phyloP scores from a whole-genome alignment of 2,888 invertebrate species.

The Nemotelus nigrinus region DNA sequence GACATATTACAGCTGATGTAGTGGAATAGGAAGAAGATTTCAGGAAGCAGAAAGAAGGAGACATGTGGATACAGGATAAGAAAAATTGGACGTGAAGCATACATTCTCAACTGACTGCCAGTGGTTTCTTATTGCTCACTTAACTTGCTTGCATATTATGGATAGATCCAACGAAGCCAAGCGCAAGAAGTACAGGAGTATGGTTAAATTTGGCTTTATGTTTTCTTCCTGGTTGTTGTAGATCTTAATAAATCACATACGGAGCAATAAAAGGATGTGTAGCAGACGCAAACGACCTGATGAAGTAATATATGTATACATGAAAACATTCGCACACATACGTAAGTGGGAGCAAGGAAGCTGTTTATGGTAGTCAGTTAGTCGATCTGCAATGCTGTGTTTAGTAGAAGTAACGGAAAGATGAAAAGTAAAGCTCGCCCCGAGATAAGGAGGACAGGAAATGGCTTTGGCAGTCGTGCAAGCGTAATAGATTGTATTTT shows the following conservation, averaged over 20 bases:
- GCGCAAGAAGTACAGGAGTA: neutral
- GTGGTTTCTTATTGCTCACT: neutral
- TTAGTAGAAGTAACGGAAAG: neutral
- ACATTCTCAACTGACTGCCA: neutral
- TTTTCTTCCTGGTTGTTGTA: neutral
- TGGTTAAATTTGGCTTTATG: conserved; percentile 18
- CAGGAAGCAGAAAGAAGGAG: neutral
- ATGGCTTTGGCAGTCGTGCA: conserved; percentile 5
- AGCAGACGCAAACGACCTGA: conserved; percentile 3
- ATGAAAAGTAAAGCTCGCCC: conserved; percentile 15
- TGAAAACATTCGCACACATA: no score
- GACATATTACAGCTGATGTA: neutral
- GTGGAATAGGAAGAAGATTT: neutral
- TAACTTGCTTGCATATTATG: neutral
- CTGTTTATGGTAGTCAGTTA: no score
- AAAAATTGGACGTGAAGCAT: conserved; percentile 31
- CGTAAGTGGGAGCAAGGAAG: no score
- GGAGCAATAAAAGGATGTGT: conserved; percentile 35
- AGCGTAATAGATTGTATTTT: conserved; percentile 36
- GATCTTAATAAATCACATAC: conserved; percentile 37
- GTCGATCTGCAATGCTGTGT: no score
- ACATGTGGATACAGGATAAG: conserved; percentile 23
- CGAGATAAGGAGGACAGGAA: conserved; percentile 15
- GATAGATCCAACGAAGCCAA: no score
- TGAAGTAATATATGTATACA: neutral